These are phyloP conservation scores for Chymomyza costata DNA, from an alignment of 1,140 invertebrate genomes.

Conservation along the genomic window DNA sequence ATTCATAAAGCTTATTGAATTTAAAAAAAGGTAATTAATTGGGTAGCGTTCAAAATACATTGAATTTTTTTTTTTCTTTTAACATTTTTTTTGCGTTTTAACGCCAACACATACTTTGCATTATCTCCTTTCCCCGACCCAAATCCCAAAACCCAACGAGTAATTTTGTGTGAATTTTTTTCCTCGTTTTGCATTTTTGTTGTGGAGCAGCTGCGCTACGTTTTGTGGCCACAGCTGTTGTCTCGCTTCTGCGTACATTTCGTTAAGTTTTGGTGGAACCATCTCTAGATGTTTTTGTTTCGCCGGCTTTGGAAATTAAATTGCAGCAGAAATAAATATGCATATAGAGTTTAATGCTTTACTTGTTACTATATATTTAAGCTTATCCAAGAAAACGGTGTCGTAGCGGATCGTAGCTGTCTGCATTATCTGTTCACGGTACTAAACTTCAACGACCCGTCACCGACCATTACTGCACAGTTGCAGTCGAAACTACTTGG, in stretches of 20 bases:
- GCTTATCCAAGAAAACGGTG: conserved; percentile 87
- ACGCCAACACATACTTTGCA: not conserved
- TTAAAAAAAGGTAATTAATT: too few relatives aligned
- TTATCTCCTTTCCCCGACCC: too few relatives aligned
- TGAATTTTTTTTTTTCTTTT: too few relatives aligned
- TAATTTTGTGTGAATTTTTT: conserved; percentile 46
- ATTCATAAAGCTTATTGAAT: too few relatives aligned
- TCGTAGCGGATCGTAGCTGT: conserved; percentile 91
- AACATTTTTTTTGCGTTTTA: not conserved
- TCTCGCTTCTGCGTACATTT: conserved; percentile 53
- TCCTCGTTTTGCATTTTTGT: conserved; percentile 39
- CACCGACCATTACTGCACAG: conserved; percentile 77
- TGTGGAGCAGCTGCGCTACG: conserved; percentile 50
- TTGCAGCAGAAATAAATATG: too few relatives aligned
- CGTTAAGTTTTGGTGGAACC: conserved; percentile 18
- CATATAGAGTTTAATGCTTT: not conserved
- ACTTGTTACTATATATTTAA: conserved; percentile 68
- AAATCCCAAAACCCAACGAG: conserved; percentile 8
- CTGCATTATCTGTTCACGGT: conserved; percentile 90
- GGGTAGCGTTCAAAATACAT: too few relatives aligned
- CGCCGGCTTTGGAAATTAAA: too few relatives aligned
- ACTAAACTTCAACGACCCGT: conserved; percentile 80
- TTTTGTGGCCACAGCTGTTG: conserved; percentile 43
- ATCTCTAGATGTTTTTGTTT: not conserved
- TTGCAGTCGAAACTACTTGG: conserved; percentile 82